Evolutionary conservation across 2,888 invertebrate genomes (phyloP).

Genomic region (Gortyna flavago): DNA sequence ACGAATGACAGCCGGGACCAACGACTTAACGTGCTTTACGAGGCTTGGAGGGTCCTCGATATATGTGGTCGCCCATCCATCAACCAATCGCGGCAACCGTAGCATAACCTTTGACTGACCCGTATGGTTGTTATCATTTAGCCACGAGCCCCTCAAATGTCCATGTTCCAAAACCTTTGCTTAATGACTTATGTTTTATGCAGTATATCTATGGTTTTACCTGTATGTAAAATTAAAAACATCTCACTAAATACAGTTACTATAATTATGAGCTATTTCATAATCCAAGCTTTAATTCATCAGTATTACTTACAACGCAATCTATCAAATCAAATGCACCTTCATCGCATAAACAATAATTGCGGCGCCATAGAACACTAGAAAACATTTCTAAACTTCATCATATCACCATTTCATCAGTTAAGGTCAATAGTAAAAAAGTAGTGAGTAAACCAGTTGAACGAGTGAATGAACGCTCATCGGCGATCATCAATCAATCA

Average conservation of each 20-base stretch:
- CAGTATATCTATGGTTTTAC: neutral
- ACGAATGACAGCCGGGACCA: too few relatives aligned
- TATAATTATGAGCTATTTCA: constrained; percentile 18
- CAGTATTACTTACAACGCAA: constrained; percentile 20
- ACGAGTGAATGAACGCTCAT: constrained; percentile 77
- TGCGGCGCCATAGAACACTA: constrained; percentile 44
- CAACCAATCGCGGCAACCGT: too few relatives aligned
- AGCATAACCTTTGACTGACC: too few relatives aligned
- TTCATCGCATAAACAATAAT: constrained; percentile 53
- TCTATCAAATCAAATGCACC: constrained; percentile 43
- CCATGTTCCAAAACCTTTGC: neutral
- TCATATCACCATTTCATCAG: constrained; percentile 57
- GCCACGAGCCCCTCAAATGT: neutral
- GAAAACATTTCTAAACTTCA: constrained; percentile 58
- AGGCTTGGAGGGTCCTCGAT: too few relatives aligned
- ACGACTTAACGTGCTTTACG: too few relatives aligned
- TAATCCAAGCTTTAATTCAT: constrained; percentile 22
- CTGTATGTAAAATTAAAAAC: neutral
- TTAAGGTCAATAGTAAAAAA: constrained; percentile 62
- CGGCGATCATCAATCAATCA: constrained; percentile 83
- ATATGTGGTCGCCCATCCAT: too few relatives aligned
- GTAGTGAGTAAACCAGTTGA: constrained; percentile 59
- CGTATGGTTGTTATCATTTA: too few relatives aligned
- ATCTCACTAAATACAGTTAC: neutral
- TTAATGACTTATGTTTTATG: neutral